phyloP scores from a whole-genome alignment of 2,113 vertebrate species.

The mouse (Mus musculus) region GRCm39 chr17:8570001-8570500 shows the following conservation, averaged over 20 bases:
- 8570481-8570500: not conserved
- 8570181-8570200: not conserved
- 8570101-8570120: not conserved
- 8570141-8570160: not conserved
- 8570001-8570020: not conserved
- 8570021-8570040: rapidly evolving
- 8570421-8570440: not conserved
- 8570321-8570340: not conserved
- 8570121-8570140: not conserved
- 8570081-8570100: not conserved
- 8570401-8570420: no score
- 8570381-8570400: not conserved
- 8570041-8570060: not conserved
- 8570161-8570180: not conserved
- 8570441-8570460: not conserved
- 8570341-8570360: no score
- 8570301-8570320: not conserved
- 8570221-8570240: not conserved
- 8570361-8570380: not conserved
- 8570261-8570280: not conserved
- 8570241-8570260: not conserved
- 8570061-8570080: not conserved
- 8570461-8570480: not conserved
- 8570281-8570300: not conserved
- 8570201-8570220: not conserved